A percentile compares a stretch with the other conserved stretches of the same genome.
Conservation (phyloP, 2,888 invertebrate genomes). For the Drosophila seclusa region DNA sequence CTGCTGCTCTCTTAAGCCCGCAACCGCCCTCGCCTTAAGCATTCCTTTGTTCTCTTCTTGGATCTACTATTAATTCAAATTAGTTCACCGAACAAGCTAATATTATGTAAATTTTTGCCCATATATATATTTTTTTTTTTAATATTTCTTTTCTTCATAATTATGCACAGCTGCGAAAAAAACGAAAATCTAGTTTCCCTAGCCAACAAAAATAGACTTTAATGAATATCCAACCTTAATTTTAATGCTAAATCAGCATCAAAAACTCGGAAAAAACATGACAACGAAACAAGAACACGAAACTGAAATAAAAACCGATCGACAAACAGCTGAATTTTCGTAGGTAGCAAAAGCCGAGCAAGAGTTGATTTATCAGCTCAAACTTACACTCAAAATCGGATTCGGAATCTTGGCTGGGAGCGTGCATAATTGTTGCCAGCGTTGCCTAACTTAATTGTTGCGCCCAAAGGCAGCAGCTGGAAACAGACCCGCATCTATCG, state of each 20-base stretch:
- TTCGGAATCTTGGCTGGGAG: constrained; percentile 8
- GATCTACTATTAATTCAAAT: constrained; percentile 19
- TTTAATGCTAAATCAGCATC: constrained; percentile 42
- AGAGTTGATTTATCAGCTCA: constrained; percentile 45
- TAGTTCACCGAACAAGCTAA: constrained; percentile 16
- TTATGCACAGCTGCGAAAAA: constrained; percentile 59
- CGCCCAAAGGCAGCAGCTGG: constrained; percentile 58
- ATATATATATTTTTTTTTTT: not conserved
- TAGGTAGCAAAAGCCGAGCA: constrained; percentile 26
- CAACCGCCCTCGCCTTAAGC: not conserved
- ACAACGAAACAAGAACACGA: constrained; percentile 41
- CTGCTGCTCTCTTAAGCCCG: not conserved
- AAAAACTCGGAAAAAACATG: constrained; percentile 30
- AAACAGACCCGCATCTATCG: constrained; percentile 34
- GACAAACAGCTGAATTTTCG: constrained; percentile 48
- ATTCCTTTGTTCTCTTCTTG: constrained; percentile 28
- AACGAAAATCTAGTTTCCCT: constrained; percentile 51
- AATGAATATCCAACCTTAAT: constrained; percentile 38
- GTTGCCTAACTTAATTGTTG: constrained; percentile 54
- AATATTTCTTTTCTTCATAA: constrained; percentile 32
- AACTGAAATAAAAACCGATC: constrained; percentile 43
- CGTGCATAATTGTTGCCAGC: constrained; percentile 49
- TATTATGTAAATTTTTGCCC: constrained; percentile 25
- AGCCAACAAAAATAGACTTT: constrained; percentile 18
- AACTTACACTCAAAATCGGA: constrained; percentile 3